Conservation (phyloP, 2,888 invertebrate genomes). For the Xestobium rufovillosum region DNA sequence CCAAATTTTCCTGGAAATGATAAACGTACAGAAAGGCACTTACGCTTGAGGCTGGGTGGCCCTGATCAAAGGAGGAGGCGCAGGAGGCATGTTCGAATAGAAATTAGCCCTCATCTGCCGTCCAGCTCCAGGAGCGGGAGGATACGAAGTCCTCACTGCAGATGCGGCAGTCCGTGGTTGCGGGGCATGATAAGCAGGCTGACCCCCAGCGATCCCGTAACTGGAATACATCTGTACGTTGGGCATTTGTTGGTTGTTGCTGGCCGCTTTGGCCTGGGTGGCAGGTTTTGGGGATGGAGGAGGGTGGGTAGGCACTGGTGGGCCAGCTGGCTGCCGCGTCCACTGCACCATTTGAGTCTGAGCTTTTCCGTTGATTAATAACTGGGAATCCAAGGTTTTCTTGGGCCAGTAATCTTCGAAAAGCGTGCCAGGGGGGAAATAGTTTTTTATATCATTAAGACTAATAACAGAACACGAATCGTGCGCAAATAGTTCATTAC, state of each 20-base stretch:
- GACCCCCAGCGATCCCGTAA: conserved; percentile 31
- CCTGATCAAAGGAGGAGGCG: conserved; percentile 49
- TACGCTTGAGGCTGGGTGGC: conserved; percentile 43
- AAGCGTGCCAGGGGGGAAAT: conserved; percentile 81
- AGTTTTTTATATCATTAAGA: conserved; percentile 81
- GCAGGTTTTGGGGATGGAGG: conserved; percentile 40
- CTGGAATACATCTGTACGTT: conserved; percentile 34
- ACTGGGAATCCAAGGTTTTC: conserved; percentile 76
- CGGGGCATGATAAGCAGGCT: conserved; percentile 32
- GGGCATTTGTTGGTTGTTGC: conserved; percentile 32
- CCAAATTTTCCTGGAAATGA: too few species aligned
- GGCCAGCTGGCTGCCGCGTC: conserved; percentile 70
- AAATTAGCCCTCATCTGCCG: conserved; percentile 34
- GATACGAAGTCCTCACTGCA: conserved; percentile 37
- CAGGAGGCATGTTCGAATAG: conserved; percentile 35
- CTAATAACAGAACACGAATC: conserved; percentile 87
- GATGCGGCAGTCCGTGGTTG: conserved; percentile 33
- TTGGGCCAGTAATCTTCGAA: conserved; percentile 93
- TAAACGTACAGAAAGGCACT: conserved; percentile 21
- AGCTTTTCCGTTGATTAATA: conserved; percentile 63
- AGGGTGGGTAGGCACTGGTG: conserved; percentile 57
- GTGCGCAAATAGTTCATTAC: conserved; percentile 84
- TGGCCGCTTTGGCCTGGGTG: conserved; percentile 35
- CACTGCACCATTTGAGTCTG: conserved; percentile 56
- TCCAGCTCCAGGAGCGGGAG: conserved; percentile 39